A percentile compares a stretch with the other conserved stretches of the same genome.
phyloP scores from a whole-genome alignment of 2,888 invertebrate species.

The Eupithecia subumbrata region DNA sequence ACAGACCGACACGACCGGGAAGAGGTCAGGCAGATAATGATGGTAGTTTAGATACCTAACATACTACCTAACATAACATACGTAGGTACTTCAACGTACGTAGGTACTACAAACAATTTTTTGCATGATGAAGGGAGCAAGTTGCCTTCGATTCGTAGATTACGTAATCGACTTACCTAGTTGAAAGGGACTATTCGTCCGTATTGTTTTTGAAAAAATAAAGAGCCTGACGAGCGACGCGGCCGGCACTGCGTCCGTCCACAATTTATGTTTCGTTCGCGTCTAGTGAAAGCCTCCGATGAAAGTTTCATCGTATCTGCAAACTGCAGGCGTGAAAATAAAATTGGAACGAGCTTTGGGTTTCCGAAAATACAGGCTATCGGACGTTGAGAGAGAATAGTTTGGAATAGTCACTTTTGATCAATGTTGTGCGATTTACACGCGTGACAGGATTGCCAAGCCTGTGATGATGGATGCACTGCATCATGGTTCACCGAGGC shows the following conservation, averaged over 20 bases:
- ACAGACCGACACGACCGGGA: no score
- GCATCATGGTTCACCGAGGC: conserved; percentile 21
- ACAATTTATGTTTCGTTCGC: conserved; percentile 50
- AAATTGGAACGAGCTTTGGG: conserved; percentile 73
- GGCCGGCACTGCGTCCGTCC: conserved; percentile 43
- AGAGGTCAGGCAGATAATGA: no score
- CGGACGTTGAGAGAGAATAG: conserved; percentile 44
- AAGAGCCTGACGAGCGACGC: conserved; percentile 31
- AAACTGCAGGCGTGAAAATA: conserved; percentile 80
- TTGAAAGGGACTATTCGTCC: not conserved
- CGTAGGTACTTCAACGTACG: no score
- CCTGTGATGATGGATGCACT: conserved; percentile 36
- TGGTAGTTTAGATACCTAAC: no score
- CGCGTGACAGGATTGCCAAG: conserved; percentile 36
- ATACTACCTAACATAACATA: no score
- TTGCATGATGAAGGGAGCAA: not conserved
- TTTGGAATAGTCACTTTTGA: conserved; percentile 46
- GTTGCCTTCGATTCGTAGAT: conserved; percentile 5
- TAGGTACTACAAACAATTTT: no score
- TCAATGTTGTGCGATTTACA: conserved; percentile 44
- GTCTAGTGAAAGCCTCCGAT: conserved; percentile 74
- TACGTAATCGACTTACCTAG: not conserved
- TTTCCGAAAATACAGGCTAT: conserved; percentile 63
- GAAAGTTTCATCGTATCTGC: conserved; percentile 80
- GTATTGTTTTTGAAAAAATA: conserved; percentile 45